Conservation (phyloP, 2,797 vertebrate species). For the Neoniphon sammara region DNA sequence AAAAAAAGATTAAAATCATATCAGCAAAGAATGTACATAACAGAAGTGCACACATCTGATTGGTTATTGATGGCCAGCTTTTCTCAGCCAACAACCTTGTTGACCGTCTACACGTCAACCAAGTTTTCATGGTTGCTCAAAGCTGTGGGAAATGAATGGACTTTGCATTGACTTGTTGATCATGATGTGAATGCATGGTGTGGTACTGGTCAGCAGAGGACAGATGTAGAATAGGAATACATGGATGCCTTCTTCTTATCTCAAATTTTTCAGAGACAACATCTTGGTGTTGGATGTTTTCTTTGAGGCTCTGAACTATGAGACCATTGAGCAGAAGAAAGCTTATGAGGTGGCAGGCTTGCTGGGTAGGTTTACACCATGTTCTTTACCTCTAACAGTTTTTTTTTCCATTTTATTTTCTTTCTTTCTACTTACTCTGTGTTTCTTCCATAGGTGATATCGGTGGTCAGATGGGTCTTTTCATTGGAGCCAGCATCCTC, state of each 20-base stretch:
- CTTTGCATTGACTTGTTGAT: slow-evolving; percentile 7
- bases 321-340: slow-evolving; percentile 99
- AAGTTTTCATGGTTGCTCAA: background rate
- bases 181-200: slow-evolving; percentile 20
- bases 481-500: slow-evolving; percentile 97
- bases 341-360: slow-evolving; percentile 98
- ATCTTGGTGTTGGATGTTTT: slow-evolving; percentile 98
- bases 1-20: background rate
- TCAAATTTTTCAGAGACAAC: slow-evolving; percentile 88
- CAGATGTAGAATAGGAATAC: too few relatives aligned
- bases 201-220: slow-evolving; percentile 26
- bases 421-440: background rate
- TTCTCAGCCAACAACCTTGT: background rate
- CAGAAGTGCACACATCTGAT: too few relatives aligned
- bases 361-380: slow-evolving; percentile 84
- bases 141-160: background rate
- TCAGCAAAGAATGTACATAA: too few relatives aligned
- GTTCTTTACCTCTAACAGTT: background rate
- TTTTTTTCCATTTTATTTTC: background rate
- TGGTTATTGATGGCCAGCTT: too few relatives aligned
- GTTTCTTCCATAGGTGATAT: slow-evolving; percentile 87
- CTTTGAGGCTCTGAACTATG: slow-evolving; percentile 98
- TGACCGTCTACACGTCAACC: slow-evolving; percentile 19
- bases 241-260: background rate
- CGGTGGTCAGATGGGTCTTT: slow-evolving; percentile 97